Conservation (phyloP, 2,113 vertebrate genomes). For the Callospermophilus lateralis region DNA sequence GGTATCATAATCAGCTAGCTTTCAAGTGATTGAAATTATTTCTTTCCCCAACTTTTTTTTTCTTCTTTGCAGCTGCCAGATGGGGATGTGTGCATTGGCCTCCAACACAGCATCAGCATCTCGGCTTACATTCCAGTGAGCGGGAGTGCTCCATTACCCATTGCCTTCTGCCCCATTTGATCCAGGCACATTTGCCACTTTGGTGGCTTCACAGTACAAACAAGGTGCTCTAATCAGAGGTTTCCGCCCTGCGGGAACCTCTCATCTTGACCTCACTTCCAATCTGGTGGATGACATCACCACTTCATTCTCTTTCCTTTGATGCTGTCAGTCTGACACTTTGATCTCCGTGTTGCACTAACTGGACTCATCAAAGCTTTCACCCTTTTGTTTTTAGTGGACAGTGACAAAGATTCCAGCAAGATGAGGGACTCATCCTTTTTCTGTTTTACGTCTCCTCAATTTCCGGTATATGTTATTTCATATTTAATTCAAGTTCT, state of each 20-base stretch:
- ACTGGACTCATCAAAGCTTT: slow-evolving; percentile 60
- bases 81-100: not conserved
- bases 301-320: slow-evolving; percentile 70
- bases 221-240: slow-evolving; percentile 80
- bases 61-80: slow-evolving; percentile 75
- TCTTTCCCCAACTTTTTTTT: not conserved
- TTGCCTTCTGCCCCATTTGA: slow-evolving; percentile 84
- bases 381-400: slow-evolving; percentile 51
- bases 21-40: slow-evolving; percentile 57
- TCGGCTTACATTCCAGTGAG: slow-evolving; percentile 58
- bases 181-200: slow-evolving; percentile 76
- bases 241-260: slow-evolving; percentile 37
- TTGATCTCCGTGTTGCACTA: slow-evolving; percentile 63
- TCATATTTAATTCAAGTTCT: not conserved
- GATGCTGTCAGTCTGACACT: slow-evolving; percentile 69
- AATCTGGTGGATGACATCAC: slow-evolving; percentile 53
- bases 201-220: slow-evolving; percentile 77
- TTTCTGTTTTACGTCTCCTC: not conserved
- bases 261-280: slow-evolving; percentile 49
- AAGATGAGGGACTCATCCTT: not conserved
- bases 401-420: slow-evolving; percentile 43
- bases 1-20: slow-evolving; percentile 39
- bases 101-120: slow-evolving; percentile 41
- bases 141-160: slow-evolving; percentile 77
- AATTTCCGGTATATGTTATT: slow-evolving; percentile 5